Evolutionary conservation across 1,140 invertebrate genomes (phyloP).

Genomic region (Helicorthomorpha holstii): DNA sequence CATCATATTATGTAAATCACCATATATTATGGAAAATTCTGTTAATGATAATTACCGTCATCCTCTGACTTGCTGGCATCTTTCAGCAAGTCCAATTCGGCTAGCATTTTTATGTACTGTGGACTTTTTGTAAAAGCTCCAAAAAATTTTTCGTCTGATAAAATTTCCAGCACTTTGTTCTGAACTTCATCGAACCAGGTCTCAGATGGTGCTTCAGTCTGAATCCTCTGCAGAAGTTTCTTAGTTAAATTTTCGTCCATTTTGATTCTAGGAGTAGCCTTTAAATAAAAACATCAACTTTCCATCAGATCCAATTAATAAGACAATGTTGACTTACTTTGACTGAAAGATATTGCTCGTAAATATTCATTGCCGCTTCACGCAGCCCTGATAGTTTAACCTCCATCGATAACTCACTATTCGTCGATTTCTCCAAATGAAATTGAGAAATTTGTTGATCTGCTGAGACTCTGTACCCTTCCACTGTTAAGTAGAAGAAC

Average conservation of each 20-base stretch:
- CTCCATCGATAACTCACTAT: slow-evolving; percentile 28
- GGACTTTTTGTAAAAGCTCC: slow-evolving; percentile 48
- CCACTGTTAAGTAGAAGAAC: slow-evolving; percentile 66
- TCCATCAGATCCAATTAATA: not conserved
- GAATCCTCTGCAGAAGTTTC: slow-evolving; percentile 42
- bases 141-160: slow-evolving; percentile 44
- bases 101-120: slow-evolving; percentile 51
- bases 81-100: slow-evolving; percentile 53
- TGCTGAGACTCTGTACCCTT: slow-evolving; percentile 59
- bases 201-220: slow-evolving; percentile 40
- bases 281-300: slow-evolving; percentile 8
- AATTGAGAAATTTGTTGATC: slow-evolving; percentile 51
- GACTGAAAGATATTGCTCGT: slow-evolving; percentile 63
- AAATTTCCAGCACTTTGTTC: slow-evolving; percentile 22
- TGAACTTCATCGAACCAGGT: slow-evolving; percentile 75
- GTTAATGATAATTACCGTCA: slow-evolving; percentile 20
- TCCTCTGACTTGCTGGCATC: slow-evolving; percentile 27
- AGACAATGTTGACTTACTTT: slow-evolving; percentile 29
- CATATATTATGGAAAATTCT: not conserved
- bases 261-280: slow-evolving; percentile 43
- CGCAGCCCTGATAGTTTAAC: slow-evolving; percentile 41
- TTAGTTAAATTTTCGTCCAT: slow-evolving; percentile 46
- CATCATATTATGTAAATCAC: too few species aligned
- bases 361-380: slow-evolving; percentile 58
- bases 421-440: slow-evolving; percentile 12